Conservation (phyloP, 1,140 invertebrate genomes). For the Neuroterus valhalla region DNA sequence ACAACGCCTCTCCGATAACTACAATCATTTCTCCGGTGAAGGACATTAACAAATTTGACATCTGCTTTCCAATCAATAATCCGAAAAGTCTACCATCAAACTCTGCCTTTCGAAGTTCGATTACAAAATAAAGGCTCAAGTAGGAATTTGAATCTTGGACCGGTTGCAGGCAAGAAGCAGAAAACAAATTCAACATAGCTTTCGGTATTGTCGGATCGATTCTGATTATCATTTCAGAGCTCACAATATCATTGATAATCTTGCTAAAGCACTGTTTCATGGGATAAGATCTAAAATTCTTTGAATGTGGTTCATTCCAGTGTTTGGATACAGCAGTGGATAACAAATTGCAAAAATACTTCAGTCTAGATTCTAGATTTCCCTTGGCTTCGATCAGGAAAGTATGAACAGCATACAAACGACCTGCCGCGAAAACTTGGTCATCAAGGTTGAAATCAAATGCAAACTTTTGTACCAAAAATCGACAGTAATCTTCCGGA, state of each 20-base stretch:
- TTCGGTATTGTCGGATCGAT: neutral
- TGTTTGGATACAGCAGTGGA: neutral
- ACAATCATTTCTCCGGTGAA: neutral
- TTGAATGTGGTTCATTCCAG: slow-evolving; percentile 36
- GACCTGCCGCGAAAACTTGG: neutral
- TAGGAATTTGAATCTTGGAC: neutral
- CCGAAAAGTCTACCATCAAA: neutral
- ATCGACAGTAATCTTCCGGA: neutral
- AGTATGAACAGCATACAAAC: neutral
- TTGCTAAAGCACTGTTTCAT: slow-evolving; percentile 35
- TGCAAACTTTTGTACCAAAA: neutral
- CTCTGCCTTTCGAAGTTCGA: neutral
- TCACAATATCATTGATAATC: neutral
- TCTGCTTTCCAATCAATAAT: neutral
- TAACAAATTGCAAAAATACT: slow-evolving; percentile 33
- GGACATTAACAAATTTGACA: neutral
- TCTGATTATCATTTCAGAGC: too few relatives aligned
- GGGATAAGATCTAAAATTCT: neutral
- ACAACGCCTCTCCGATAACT: neutral
- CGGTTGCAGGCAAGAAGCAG: neutral
- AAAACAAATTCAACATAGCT: neutral
- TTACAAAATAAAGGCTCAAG: neutral
- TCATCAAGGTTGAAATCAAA: neutral
- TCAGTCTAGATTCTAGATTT: slow-evolving; percentile 32
- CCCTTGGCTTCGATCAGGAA: neutral